Evolutionary conservation across 1,140 invertebrate genomes (phyloP).

Genomic region (Mycetomoellerius zeteki): DNA sequence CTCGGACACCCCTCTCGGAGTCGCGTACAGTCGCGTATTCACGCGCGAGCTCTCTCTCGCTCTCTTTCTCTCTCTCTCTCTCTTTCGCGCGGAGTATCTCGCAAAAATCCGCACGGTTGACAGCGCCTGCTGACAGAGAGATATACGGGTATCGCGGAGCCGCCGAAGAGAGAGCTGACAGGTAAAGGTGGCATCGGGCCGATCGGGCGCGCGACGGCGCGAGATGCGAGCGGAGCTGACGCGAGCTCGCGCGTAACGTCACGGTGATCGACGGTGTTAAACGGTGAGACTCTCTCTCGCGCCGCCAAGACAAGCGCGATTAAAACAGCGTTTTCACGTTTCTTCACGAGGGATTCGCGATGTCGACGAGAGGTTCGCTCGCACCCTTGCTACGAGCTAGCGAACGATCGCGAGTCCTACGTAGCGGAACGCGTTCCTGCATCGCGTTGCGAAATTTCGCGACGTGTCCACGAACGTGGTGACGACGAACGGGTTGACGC

Average conservation of each 20-base stretch:
- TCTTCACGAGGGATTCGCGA: background rate
- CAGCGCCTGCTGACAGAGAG: constrained; percentile 44
- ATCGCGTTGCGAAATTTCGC: background rate
- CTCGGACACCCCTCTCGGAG: constrained; percentile 6
- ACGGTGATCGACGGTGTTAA: background rate
- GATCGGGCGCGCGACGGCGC: background rate
- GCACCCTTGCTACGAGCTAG: background rate
- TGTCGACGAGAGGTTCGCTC: background rate
- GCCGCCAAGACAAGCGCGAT: background rate
- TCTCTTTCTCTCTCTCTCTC: constrained; percentile 24
- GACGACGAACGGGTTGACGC: constrained; percentile 12
- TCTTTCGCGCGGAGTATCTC: constrained; percentile 22
- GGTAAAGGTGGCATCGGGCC: constrained; percentile 37
- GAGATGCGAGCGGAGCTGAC: constrained; percentile 14
- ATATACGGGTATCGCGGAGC: background rate
- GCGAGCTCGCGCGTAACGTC: constrained; percentile 10
- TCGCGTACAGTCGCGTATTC: constrained; percentile 20
- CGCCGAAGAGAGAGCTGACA: constrained; percentile 45
- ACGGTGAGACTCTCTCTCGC: constrained; percentile 19
- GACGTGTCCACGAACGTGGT: constrained; percentile 30
- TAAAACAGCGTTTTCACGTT: background rate
- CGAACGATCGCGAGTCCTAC: too few relatives aligned
- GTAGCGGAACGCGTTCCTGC: background rate
- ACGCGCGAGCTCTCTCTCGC: constrained; percentile 4
- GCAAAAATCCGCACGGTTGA: constrained; percentile 40